Evolutionary conservation across 2,888 invertebrate species (phyloP), one percentile per base, ranked within the genome.

Genomic region (Biston betularia): DNA sequence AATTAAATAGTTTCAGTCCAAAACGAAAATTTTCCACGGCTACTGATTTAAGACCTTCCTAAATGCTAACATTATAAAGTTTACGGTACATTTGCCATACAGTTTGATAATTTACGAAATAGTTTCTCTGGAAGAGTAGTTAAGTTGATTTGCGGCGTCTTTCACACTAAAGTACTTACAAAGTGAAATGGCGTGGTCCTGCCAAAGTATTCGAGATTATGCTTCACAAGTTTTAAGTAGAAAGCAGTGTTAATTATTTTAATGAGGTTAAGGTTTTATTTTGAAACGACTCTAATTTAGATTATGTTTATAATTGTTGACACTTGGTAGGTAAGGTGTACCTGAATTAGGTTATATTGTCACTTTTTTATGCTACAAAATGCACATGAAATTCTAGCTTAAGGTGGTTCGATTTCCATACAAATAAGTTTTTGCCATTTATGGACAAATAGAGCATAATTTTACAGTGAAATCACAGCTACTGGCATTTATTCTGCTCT

Each of bases 71-170:
- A 63, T 68, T 67, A 62, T 62, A 65, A 71, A 71, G 70, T 74
- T 74, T 70, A 67, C 74, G 65, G 61, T 71, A 71, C 74, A 74
- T 74, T 71, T 68, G 49, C 57, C 35, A 54, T 60, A 52, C 55
- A 69, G 68, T 74, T 73, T 72, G 66, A 73, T 72, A 74, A 74
- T 72, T 72, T 71, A 73, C 64, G 61, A 62, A 71, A 70, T 65
- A 76, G 71, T 75, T 71, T 57, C 64, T 46, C 58, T 66, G 72
- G 72, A 73, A 73, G 63, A 70, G 75, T 73, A 74, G 69, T 77
- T 74, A 77, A 73, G 64, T 74, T 77, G 75, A 77, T 77, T 75
- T 77, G 74, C 69, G 69, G 68, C 58, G 60, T 67, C 67, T 63
- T 65, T 62, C 58, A 60, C 58, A 69, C 65, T 72, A 65, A 70